phyloP scores from a whole-genome alignment of 30 jellyfish, hydroid and myxozoan genomes.

The Nemopilema nomurai region DNA sequence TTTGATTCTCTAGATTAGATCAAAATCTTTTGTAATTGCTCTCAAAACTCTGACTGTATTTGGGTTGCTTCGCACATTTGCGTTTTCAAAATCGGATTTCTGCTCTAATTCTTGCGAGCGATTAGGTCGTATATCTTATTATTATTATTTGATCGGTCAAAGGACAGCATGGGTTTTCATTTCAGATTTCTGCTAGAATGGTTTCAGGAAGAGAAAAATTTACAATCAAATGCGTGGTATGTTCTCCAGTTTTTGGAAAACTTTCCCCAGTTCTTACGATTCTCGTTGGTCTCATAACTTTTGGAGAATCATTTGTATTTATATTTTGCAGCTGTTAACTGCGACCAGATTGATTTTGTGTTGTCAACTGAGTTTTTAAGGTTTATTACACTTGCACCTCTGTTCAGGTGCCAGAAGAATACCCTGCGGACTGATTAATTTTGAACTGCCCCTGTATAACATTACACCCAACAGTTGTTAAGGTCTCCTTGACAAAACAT shows the following conservation, averaged over 20 bases:
- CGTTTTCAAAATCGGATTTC: conserved; percentile 6
- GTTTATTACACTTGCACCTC: conserved; percentile 1
- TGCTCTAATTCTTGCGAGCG: no score
- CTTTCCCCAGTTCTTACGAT: no score
- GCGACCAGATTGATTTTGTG: not conserved
- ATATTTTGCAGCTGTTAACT: no score
- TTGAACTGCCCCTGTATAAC: not conserved
- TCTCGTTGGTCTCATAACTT: no score
- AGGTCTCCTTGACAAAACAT: not conserved
- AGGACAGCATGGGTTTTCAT: no score
- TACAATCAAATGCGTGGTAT: conserved; percentile 71
- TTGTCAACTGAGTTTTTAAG: not conserved
- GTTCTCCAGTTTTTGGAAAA: not conserved
- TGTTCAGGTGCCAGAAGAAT: not conserved
- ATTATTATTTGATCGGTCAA: no score
- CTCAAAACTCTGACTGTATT: not conserved
- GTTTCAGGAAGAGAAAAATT: conserved; percentile 67
- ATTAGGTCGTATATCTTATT: not conserved
- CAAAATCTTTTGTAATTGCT: not conserved
- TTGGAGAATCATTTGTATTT: no score
- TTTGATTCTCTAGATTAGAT: not conserved
- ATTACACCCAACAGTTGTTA: conserved; percentile 6
- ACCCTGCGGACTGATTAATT: not conserved
- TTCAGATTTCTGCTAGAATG: conserved; percentile 65
- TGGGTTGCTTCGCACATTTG: not conserved